A percentile compares a stretch with the other conserved stretches of the same genome.
Conservation (phyloP, 2,888 invertebrate species). For the Scaptomyza polygonia region DNA sequence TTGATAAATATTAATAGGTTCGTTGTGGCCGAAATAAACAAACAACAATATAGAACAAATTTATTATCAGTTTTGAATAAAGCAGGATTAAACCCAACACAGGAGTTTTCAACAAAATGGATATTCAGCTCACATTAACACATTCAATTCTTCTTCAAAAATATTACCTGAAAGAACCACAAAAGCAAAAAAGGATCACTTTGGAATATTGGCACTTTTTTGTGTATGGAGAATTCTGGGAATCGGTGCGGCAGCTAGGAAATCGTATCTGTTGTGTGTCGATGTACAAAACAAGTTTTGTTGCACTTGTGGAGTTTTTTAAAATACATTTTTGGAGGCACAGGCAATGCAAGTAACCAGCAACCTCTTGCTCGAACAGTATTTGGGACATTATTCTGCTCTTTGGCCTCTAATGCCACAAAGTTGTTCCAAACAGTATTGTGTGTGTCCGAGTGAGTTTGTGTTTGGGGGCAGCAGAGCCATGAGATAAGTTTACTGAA, state of each 20-base stretch:
- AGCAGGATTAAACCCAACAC: too few species aligned
- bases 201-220: background rate
- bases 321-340: conserved; percentile 15
- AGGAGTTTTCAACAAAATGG: too few species aligned
- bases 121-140: background rate
- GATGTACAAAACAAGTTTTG: background rate
- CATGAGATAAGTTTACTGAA: conserved; percentile 52
- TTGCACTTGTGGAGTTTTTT: conserved; percentile 45
- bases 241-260: conserved; percentile 11
- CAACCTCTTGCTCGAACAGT: background rate
- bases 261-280: conserved; percentile 7
- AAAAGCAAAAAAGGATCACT: background rate
- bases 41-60: too few species aligned
- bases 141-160: too few species aligned
- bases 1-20: background rate
- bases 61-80: too few species aligned
- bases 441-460: background rate
- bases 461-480: background rate
- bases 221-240: conserved; percentile 1
- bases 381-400: conserved; percentile 2
- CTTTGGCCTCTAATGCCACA: conserved; percentile 14
- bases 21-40: too few species aligned
- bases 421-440: background rate
- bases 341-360: background rate
- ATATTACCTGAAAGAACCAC: background rate